A percentile compares a stretch with the other conserved stretches of the same genome.
Evolutionary conservation across 2,113 vertebrate genomes (phyloP).

Genomic region (Xerus inauris): DNA sequence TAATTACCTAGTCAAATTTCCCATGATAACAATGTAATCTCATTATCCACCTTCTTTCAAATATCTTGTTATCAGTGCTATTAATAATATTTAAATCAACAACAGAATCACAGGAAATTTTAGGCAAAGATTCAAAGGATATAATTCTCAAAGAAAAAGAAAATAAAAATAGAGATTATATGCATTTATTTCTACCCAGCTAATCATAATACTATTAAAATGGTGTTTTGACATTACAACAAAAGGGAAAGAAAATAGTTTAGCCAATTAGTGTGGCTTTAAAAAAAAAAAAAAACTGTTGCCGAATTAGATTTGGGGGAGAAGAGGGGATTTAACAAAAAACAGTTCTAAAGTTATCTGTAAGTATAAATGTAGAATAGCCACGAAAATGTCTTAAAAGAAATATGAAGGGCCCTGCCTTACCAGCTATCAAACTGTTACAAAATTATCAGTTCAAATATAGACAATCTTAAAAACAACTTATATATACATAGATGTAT

Average conservation of each 20-base stretch:
- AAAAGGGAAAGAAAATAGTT: background rate
- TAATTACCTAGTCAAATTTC: background rate
- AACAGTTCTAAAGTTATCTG: background rate
- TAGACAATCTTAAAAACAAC: background rate
- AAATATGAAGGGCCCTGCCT: background rate
- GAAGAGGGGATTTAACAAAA: background rate
- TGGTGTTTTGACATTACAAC: background rate
- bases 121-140: background rate
- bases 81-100: background rate
- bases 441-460: conserved; percentile 41
- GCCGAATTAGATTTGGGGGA: background rate
- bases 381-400: background rate
- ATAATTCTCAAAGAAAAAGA: background rate
- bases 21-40: background rate
- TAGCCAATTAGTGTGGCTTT: background rate
- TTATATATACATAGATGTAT: background rate
- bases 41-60: background rate
- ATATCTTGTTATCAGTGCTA: background rate
- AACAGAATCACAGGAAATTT: background rate
- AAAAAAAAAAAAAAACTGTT: background rate
- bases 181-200: conserved; percentile 20
- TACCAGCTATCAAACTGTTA: conserved; percentile 3
- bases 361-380: background rate
- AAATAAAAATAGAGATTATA: background rate
- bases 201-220: background rate